A percentile compares a stretch with the other conserved stretches of the same genome.
Evolutionary conservation across 2,113 vertebrate genomes (phyloP).

Genomic region (Ancistrus triradiatus): DNA sequence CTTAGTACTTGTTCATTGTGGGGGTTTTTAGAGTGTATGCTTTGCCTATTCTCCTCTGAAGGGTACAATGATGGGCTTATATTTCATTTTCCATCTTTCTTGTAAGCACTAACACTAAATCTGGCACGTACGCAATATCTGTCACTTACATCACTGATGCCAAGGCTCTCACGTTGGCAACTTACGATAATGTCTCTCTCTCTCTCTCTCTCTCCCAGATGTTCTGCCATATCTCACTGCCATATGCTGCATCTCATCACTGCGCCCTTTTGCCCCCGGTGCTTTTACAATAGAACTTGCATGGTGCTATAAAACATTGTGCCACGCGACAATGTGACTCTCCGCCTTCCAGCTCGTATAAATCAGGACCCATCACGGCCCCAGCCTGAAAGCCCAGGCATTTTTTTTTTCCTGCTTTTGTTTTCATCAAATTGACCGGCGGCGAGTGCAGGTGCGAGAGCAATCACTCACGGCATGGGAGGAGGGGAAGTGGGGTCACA

Average conservation of each 20-base stretch:
- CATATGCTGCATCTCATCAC: constrained; percentile 18
- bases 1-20: too few relatives aligned
- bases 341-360: constrained; percentile 13
- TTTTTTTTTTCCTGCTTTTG: constrained; percentile 22
- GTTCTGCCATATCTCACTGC: background rate
- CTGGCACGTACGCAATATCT: background rate
- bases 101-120: constrained; percentile 2
- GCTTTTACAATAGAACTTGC: constrained; percentile 6
- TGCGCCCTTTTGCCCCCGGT: constrained; percentile 4
- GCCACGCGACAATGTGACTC: constrained; percentile 3
- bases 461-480: constrained; percentile 13
- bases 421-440: constrained; percentile 29
- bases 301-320: constrained; percentile 30
- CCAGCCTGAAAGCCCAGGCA: background rate
- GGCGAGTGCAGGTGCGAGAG: background rate
- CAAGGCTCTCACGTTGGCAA: background rate
- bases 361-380: constrained; percentile 29
- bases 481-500: constrained; percentile 8
- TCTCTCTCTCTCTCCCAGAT: background rate
- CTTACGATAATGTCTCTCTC: background rate
- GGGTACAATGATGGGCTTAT: background rate
- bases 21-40: too few relatives aligned
- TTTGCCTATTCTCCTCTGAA: background rate
- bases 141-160: background rate
- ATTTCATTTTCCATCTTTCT: background rate